A percentile compares a stretch with the other conserved stretches of the same genome.
Conservation (phyloP, 2,797 vertebrate genomes). For the Danionella dracula region DNA sequence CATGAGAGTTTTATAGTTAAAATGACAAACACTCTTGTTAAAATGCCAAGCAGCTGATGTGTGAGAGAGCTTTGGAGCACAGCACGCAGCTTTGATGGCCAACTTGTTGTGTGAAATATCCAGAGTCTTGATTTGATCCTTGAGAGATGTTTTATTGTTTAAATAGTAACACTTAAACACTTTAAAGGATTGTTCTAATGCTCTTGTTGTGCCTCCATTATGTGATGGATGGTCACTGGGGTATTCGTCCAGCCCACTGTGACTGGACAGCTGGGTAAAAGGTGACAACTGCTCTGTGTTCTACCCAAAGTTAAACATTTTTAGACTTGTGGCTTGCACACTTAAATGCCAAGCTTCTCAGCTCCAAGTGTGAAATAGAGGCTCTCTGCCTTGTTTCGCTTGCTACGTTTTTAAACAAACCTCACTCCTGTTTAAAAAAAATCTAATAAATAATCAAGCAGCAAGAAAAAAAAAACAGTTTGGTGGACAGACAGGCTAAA, state of each 20-base stretch:
- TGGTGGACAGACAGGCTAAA: neutral
- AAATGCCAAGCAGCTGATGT: neutral
- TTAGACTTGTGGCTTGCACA: neutral
- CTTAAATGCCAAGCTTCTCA: neutral
- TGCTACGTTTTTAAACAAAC: neutral
- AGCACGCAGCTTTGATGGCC: neutral
- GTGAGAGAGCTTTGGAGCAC: neutral
- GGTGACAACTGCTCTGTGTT: neutral
- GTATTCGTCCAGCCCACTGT: neutral
- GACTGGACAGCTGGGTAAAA: neutral
- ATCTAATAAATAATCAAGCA: neutral
- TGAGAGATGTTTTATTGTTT: no score
- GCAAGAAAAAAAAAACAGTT: neutral
- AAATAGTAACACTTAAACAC: neutral
- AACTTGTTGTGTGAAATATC: neutral
- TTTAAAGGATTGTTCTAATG: neutral
- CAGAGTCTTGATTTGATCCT: neutral
- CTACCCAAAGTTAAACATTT: neutral
- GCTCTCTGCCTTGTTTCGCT: neutral
- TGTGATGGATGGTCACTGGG: neutral
- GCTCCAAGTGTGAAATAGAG: neutral
- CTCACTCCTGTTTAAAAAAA: neutral
- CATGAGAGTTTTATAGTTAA: neutral
- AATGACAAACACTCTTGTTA: neutral
- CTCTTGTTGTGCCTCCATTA: neutral